Conservation (phyloP, 1,140 invertebrate genomes). For the Pygmarrhopalites habei region DNA sequence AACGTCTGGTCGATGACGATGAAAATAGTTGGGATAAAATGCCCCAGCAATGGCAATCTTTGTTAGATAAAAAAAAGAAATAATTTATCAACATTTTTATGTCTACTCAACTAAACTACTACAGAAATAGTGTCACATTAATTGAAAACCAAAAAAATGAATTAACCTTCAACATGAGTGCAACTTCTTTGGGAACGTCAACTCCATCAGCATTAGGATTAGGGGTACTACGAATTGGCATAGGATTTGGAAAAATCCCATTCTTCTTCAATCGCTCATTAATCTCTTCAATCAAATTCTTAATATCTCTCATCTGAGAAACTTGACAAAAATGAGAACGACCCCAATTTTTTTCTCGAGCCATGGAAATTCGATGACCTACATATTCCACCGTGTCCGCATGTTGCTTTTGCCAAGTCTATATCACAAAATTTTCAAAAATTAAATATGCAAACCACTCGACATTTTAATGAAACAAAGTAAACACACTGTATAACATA, state of each 20-base stretch:
- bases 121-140: no score
- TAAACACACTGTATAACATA: conserved; percentile 42
- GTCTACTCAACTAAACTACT: no score
- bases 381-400: neutral
- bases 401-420: neutral
- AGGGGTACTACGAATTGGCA: neutral
- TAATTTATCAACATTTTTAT: no score
- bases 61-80: neutral
- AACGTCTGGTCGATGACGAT: conserved; percentile 47
- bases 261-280: conserved; percentile 20
- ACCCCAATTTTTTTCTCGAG: conserved; percentile 20
- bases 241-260: neutral
- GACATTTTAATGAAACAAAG: no score
- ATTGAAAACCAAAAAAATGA: conserved; percentile 8
- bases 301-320: conserved; percentile 17
- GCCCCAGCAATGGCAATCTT: conserved; percentile 67
- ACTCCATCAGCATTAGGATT: neutral
- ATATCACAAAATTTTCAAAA: neutral
- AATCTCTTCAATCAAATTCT: conserved; percentile 18
- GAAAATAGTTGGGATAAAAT: conserved; percentile 88
- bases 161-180: conserved; percentile 27
- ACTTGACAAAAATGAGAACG: conserved; percentile 16
- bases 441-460: neutral
- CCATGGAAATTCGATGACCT: neutral
- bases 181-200: conserved; percentile 15